phyloP scores from a whole-genome alignment of 2,888 invertebrate species.

The Dicycla oo region DNA sequence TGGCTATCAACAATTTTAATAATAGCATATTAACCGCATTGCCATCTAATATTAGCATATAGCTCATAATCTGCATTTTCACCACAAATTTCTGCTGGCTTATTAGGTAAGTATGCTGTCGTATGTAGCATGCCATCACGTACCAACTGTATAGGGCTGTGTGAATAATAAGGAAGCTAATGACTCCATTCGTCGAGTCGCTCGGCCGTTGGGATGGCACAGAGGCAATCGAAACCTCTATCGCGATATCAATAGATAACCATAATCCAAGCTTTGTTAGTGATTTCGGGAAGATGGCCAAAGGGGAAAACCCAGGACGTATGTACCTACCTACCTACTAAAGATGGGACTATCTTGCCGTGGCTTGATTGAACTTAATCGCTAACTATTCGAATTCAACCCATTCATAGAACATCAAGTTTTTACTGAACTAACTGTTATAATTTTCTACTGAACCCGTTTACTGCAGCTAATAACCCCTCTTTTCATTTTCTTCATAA shows the following conservation, averaged over 20 bases:
- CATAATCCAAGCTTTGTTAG: not conserved
- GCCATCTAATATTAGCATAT: not conserved
- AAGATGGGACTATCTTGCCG: not conserved
- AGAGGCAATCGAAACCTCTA: constrained; percentile 18
- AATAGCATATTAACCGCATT: constrained; percentile 8
- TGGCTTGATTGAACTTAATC: too few relatives aligned
- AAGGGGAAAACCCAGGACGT: not conserved
- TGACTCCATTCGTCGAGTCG: constrained; percentile 1
- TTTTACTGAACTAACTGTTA: too few relatives aligned
- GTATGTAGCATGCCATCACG: constrained; percentile 21
- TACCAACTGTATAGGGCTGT: constrained; percentile 10
- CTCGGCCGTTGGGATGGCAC: not conserved
- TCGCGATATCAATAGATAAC: not conserved
- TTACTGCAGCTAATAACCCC: too few relatives aligned
- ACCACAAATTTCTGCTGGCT: constrained; percentile 1
- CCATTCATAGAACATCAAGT: too few relatives aligned
- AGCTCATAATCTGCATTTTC: constrained; percentile 26
- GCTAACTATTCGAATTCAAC: not conserved
- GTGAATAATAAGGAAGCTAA: constrained; percentile 19
- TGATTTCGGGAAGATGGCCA: not conserved
- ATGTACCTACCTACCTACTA: not conserved
- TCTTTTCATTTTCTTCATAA: too few relatives aligned
- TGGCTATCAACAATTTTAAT: constrained; percentile 6
- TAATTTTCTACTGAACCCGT: too few relatives aligned
- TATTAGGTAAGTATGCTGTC: constrained; percentile 15